Evolutionary conservation across 2,113 vertebrate genomes (phyloP).

Genomic region (Apistogramma diplotaenia): DNA sequence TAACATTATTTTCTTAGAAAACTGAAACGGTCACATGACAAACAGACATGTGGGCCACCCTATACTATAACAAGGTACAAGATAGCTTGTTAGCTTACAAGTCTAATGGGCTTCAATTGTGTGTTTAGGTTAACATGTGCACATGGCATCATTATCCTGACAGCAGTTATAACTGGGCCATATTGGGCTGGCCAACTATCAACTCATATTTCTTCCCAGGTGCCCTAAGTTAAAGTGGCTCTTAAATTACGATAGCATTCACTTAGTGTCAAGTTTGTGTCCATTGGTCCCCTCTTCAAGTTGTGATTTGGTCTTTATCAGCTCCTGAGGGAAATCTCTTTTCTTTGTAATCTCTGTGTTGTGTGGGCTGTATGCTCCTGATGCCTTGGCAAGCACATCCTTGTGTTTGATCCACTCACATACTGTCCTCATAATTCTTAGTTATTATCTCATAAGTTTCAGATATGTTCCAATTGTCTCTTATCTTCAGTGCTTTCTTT

Average conservation of each 20-base stretch:
- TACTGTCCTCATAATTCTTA: not conserved
- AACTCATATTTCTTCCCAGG: not conserved
- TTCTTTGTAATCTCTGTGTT: not conserved
- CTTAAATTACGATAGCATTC: not conserved
- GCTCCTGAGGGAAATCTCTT: not conserved
- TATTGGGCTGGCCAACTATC: not conserved
- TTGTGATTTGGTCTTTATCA: not conserved
- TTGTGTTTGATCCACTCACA: not conserved
- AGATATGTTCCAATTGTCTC: not conserved
- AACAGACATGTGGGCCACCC: no score
- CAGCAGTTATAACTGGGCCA: no score
- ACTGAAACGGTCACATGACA: no score
- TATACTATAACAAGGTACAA: no score
- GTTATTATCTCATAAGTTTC: not conserved
- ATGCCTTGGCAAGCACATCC: not conserved
- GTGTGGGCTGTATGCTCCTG: not conserved
- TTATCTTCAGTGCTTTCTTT: not conserved
- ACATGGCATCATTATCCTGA: no score
- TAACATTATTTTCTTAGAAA: no score
- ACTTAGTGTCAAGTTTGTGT: not conserved
- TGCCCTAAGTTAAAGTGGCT: not conserved
- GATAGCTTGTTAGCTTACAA: no score
- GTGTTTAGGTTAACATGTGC: no score
- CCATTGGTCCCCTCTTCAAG: not conserved
- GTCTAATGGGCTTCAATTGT: no score